A percentile compares a stretch with the other conserved stretches of the same genome.
Evolutionary conservation across 2,113 vertebrate species (phyloP).

Genomic region (Capreolus pygargus): DNA sequence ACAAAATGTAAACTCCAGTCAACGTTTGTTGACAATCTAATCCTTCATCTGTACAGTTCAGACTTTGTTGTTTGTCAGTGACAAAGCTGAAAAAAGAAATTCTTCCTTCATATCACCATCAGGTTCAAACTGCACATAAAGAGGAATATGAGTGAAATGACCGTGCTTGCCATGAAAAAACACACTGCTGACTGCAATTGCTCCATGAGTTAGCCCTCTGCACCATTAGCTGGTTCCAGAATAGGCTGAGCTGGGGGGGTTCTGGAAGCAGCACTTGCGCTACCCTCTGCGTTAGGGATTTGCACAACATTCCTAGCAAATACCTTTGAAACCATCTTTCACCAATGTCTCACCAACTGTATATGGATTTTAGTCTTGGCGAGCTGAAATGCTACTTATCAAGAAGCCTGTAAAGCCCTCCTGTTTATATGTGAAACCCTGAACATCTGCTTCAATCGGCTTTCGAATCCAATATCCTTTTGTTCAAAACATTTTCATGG

Average conservation of each 20-base stretch:
- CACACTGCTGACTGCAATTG: background rate
- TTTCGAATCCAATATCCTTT: conserved; percentile 3
- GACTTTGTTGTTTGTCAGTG: background rate
- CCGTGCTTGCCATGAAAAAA: background rate
- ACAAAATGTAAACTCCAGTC: background rate
- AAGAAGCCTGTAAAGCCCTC: background rate
- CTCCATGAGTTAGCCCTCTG: background rate
- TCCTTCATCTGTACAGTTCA: background rate
- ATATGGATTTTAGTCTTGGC: background rate
- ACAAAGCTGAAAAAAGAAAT: background rate
- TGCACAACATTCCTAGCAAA: background rate
- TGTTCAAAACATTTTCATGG: conserved; percentile 30
- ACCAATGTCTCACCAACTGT: background rate
- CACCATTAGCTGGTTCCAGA: background rate
- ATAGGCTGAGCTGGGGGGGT: background rate
- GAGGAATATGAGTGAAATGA: background rate
- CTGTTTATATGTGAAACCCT: background rate
- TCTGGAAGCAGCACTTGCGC: background rate
- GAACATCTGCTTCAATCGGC: conserved; percentile 40
- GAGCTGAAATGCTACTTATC: background rate
- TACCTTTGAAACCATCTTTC: background rate
- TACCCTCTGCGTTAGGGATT: background rate
- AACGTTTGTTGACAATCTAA: background rate
- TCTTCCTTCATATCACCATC: background rate
- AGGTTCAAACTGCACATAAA: background rate